These are phyloP conservation scores for Aleiodes alternator DNA, from an alignment of 2,888 invertebrate species.

Conservation along the genomic window DNA sequence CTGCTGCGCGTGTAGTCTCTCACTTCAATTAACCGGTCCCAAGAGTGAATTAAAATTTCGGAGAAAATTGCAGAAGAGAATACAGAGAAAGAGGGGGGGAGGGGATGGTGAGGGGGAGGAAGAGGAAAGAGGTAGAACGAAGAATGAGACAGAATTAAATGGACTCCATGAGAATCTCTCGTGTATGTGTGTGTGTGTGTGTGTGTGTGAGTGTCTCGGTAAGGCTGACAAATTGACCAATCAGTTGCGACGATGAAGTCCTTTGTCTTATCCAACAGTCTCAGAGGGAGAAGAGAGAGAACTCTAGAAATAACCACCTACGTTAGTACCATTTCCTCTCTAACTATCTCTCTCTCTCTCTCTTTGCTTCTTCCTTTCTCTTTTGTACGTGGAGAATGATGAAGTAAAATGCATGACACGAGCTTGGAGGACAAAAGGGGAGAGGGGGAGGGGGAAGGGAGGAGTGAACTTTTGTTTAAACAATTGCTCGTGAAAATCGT, in stretches of 20 bases:
- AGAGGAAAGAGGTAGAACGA: constrained; percentile 35
- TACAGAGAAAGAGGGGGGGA: not conserved
- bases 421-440: too few relatives aligned
- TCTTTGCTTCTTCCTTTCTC: constrained; percentile 5
- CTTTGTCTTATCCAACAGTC: constrained; percentile 66
- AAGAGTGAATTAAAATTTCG: constrained; percentile 39
- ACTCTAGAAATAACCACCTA: constrained; percentile 2
- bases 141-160: constrained; percentile 46
- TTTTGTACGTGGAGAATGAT: not conserved
- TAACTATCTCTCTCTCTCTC: too few relatives aligned
- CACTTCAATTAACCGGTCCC: constrained; percentile 68
- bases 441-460: too few relatives aligned
- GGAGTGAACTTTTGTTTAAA: too few relatives aligned
- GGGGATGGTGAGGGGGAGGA: not conserved
- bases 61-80: not conserved
- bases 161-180: constrained; percentile 52
- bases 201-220: constrained; percentile 45
- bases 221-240: constrained; percentile 70
- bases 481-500: too few relatives aligned
- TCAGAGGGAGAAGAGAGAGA: constrained; percentile 27
- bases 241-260: constrained; percentile 71
- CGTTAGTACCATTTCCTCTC: not conserved
- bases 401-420: constrained; percentile 10
- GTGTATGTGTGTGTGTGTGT: constrained; percentile 44
- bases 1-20: constrained; percentile 51